These are phyloP conservation scores for Sclerurus mexicanus DNA, from an alignment of 2,113 vertebrate genomes.

Conservation along the genomic window DNA sequence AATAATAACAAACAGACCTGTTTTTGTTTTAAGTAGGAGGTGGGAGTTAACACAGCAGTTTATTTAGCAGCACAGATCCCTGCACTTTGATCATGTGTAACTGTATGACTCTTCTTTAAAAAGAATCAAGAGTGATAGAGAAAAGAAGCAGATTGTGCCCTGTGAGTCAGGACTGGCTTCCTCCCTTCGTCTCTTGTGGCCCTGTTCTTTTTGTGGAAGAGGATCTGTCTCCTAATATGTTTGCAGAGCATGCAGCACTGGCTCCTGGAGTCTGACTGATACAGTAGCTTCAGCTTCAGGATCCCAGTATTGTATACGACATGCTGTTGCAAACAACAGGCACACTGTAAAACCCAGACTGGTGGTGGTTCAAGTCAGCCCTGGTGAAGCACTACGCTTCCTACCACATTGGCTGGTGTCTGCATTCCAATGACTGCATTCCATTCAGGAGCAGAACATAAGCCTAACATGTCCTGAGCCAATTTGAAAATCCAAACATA, in stretches of 20 bases:
- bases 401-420: neutral
- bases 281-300: neutral
- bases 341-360: neutral
- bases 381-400: neutral
- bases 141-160: neutral
- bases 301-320: neutral
- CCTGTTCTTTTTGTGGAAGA: neutral
- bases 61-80: constrained; percentile 29
- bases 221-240: neutral
- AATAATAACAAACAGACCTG: neutral
- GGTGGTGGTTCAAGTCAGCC: neutral
- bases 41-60: neutral
- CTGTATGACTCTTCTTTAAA: constrained; percentile 4
- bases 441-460: neutral
- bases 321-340: neutral
- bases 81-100: neutral
- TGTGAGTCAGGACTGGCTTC: neutral
- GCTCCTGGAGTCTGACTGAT: neutral
- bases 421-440: neutral
- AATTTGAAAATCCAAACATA: neutral
- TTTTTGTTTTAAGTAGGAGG: neutral
- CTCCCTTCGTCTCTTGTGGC: neutral
- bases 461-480: neutral
- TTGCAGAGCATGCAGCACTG: neutral
- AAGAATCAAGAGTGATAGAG: neutral